Evolutionary conservation across 2,888 invertebrate genomes (phyloP).

Genomic region (Idaea aversata): DNA sequence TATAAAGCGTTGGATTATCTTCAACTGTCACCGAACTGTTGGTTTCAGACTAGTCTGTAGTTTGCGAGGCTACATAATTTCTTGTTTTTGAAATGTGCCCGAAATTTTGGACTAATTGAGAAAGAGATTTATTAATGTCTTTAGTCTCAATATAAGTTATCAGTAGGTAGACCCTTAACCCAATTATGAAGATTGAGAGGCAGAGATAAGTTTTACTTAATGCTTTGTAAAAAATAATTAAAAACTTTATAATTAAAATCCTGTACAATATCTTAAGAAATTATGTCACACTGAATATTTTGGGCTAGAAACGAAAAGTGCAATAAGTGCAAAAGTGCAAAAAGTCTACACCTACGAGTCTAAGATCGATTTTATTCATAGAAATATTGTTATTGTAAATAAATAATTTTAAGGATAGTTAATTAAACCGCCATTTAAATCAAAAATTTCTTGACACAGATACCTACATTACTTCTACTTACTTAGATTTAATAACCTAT

Average conservation of each 20-base stretch:
- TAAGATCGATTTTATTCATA: conserved; percentile 7
- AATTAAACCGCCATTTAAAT: not conserved
- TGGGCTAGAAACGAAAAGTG: not conserved
- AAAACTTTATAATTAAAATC: not conserved
- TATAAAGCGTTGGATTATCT: not conserved
- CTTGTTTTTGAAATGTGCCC: no score
- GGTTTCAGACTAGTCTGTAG: not conserved
- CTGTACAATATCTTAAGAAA: not conserved
- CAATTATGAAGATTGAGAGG: not conserved
- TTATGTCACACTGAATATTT: not conserved
- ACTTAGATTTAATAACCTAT: not conserved
- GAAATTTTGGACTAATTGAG: no score
- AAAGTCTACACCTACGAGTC: not conserved
- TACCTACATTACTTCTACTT: not conserved
- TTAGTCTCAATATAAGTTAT: no score
- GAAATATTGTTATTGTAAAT: conserved; percentile 6
- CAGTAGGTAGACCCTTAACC: not conserved
- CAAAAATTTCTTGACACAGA: not conserved
- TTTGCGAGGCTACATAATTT: no score
- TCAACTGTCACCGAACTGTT: not conserved
- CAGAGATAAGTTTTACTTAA: not conserved
- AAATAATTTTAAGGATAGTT: not conserved
- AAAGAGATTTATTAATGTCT: no score
- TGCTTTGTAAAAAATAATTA: not conserved
- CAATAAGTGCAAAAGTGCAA: not conserved